These are phyloP conservation scores for Hirtodrosophila trivittata DNA, from an alignment of 2,888 invertebrate genomes.

Conservation along the genomic window DNA sequence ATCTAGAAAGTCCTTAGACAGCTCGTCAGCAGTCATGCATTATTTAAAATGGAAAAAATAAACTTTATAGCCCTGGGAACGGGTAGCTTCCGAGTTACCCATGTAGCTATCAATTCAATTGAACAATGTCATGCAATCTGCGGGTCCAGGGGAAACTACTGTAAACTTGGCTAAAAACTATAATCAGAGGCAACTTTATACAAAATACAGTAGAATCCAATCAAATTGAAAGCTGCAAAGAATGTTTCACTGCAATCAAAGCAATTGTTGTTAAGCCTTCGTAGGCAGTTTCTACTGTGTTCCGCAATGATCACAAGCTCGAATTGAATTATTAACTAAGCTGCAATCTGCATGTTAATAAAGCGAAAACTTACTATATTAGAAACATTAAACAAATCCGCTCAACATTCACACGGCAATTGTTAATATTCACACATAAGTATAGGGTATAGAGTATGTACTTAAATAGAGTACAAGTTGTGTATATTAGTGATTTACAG, in stretches of 20 bases:
- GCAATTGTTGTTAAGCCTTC: too few relatives aligned
- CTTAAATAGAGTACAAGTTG: background rate
- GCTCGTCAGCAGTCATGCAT: slow-evolving; percentile 37
- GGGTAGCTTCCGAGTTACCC: background rate
- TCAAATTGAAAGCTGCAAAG: too few relatives aligned
- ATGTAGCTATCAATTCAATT: slow-evolving; percentile 21
- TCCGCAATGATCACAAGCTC: slow-evolving; percentile 4
- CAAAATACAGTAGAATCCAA: too few relatives aligned
- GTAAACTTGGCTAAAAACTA: background rate
- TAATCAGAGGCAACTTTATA: too few relatives aligned
- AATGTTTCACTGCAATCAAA: too few relatives aligned
- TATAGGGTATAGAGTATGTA: background rate
- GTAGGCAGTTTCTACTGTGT: slow-evolving; percentile 13
- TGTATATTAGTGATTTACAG: slow-evolving; percentile 19
- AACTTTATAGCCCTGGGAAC: slow-evolving; percentile 33
- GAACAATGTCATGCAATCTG: slow-evolving; percentile 46
- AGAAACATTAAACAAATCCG: slow-evolving; percentile 7
- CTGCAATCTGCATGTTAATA: slow-evolving; percentile 22
- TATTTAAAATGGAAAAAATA: slow-evolving; percentile 18
- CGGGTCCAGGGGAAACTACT: slow-evolving; percentile 2
- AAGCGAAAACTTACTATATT: slow-evolving; percentile 9
- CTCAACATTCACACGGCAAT: slow-evolving; percentile 37
- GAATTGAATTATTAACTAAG: slow-evolving; percentile 19
- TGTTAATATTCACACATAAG: background rate
- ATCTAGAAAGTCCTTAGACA: slow-evolving; percentile 32